Conservation (phyloP, 1,140 invertebrate genomes). For the Cydia fagiglandana region DNA sequence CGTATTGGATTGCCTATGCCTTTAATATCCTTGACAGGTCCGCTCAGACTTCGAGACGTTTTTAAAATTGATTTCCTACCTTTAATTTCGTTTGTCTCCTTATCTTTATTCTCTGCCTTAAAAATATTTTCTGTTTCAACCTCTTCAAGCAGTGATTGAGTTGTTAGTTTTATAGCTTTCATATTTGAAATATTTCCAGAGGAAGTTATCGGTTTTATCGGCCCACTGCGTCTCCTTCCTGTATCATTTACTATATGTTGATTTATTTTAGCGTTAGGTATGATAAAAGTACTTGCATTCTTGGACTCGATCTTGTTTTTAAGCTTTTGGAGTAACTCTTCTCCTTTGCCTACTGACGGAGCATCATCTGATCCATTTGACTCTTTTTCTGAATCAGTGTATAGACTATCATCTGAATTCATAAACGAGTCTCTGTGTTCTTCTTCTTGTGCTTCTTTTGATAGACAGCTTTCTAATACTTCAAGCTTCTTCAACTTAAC, state of each 20-base stretch:
- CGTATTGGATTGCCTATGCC: conserved; percentile 37
- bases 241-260: conserved; percentile 22
- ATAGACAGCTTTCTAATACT: conserved; percentile 66
- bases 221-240: conserved; percentile 53
- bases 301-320: conserved; percentile 40
- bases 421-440: conserved; percentile 41
- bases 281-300: conserved; percentile 2
- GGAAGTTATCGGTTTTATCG: conserved; percentile 49
- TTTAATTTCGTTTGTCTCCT: conserved; percentile 41
- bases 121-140: conserved; percentile 35
- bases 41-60: conserved; percentile 55
- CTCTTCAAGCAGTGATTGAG: conserved; percentile 42
- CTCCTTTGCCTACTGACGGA: conserved; percentile 48
- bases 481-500: conserved; percentile 78
- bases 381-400: conserved; percentile 72
- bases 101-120: conserved; percentile 32
- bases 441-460: conserved; percentile 62
- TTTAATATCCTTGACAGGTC: conserved; percentile 49
- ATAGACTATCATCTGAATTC: conserved; percentile 63
- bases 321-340: conserved; percentile 51
- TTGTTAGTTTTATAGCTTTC: conserved; percentile 37
- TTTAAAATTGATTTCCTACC: conserved; percentile 72
- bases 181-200: conserved; percentile 50
- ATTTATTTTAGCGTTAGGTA: conserved; percentile 34
- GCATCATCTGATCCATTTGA: conserved; percentile 65